Conservation (phyloP, 2,797 vertebrate genomes). For the Florisuga fusca region DNA sequence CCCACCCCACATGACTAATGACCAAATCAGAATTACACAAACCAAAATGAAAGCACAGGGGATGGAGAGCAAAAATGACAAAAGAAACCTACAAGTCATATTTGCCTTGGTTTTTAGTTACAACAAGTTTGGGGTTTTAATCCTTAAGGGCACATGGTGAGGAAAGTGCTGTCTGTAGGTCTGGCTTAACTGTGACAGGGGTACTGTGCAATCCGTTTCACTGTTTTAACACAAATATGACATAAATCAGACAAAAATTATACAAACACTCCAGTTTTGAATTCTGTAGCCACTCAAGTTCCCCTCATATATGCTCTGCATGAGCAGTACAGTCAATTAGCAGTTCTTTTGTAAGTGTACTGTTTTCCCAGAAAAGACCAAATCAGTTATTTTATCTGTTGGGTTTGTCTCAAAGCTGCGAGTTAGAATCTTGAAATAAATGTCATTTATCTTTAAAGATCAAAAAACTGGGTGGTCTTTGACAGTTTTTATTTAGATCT, state of each 20-base stretch:
- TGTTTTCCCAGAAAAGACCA: not conserved
- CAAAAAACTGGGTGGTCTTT: not conserved
- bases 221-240: not conserved
- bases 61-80: not conserved
- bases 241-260: not conserved
- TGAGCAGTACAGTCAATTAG: not conserved
- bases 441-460: not conserved
- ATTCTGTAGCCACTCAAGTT: not conserved
- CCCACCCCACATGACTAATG: not conserved
- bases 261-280: not conserved
- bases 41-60: not conserved
- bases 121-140: not conserved
- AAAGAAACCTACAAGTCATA: not conserved
- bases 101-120: not conserved
- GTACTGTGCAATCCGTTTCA: not conserved
- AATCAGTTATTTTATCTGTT: not conserved
- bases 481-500: not conserved
- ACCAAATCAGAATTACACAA: not conserved
- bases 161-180: not conserved
- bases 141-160: not conserved
- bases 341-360: not conserved
- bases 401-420: not conserved
- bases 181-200: not conserved
- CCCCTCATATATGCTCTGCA: not conserved
- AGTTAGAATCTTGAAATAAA: not conserved